Base-by-base conservation (phyloP, 2,888 invertebrate genomes). In the Siphlonurus alternatus region DNA sequence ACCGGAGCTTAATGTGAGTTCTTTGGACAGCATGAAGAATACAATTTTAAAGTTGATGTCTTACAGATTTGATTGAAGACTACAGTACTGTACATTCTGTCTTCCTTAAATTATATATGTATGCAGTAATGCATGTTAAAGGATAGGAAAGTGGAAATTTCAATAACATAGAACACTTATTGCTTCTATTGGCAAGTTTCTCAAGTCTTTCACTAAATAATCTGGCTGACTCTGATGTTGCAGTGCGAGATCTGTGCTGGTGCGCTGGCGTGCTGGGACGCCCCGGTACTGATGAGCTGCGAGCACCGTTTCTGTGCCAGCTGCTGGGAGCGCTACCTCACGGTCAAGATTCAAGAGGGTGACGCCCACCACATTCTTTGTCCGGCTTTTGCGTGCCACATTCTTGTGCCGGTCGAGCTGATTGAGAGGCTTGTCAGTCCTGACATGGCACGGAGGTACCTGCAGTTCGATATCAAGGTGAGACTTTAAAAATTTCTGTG, bases 381-480 rank as follows among this genome's bases (percentile, higher is more conserved):
- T 73, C 85, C 86, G 22, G 84, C 83, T 51, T 83, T 77, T 71
- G 78, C 80, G 68, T 86, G 85, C 72, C 79, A 79, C 68, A 81
- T 81, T 69, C 74, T 84, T 65, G 84, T 85, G 38, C 84, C 85
- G 22, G 81, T 83, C 1, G 84, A 85, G 68, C 74, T 85, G 23
- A 84, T 86, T 65, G 85, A 86, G 73, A 79, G 78, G 67, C 73
- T 84, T 64, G 84, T 86, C n/a, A 81, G 82, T 63, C 80, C 83
- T 1, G 81, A 83, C 68, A 82, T 84, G 78, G 83, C 84, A 5
- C 74, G 82, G 60, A 76, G 83, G 70, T 85, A 85, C 71, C 75
- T 85, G 23, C 83, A 85, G 71, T 85, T 85, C 74, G 85, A 85
- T 73, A 85, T 85, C 66, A 83, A 85, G 77, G 83, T 83, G 70